Percentiles rank a stretch among this genome's conserved stretches.
Conservation (phyloP, 2,113 vertebrate species). For the Archocentrus centrarchus region DNA sequence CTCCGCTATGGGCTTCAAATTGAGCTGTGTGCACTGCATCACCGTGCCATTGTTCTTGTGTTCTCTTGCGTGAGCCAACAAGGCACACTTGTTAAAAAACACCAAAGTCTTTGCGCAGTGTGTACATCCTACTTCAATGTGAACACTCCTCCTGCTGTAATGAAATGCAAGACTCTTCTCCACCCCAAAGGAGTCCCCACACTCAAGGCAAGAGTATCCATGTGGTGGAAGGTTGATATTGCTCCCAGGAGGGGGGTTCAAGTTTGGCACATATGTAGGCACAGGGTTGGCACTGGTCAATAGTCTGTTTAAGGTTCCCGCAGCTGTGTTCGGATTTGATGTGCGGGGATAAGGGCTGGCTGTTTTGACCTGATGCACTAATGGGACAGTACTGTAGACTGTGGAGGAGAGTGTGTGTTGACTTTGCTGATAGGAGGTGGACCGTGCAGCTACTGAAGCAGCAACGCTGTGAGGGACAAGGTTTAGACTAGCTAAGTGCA, state of each 20-base stretch:
- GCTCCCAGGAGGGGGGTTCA: constrained; percentile 88
- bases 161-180: constrained; percentile 93
- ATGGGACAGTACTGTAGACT: constrained; percentile 85
- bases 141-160: constrained; percentile 90
- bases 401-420: constrained; percentile 82
- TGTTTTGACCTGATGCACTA: constrained; percentile 94
- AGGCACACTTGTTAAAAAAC: constrained; percentile 96
- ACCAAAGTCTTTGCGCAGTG: constrained; percentile 90
- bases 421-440: constrained; percentile 77
- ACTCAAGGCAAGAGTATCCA: constrained; percentile 94
- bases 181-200: constrained; percentile 93
- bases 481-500: constrained; percentile 97
- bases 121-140: constrained; percentile 93
- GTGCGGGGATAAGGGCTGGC: constrained; percentile 73
- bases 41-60: constrained; percentile 91
- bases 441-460: constrained; percentile 87
- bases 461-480: constrained; percentile 96
- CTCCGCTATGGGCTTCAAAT: constrained; percentile 90
- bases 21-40: constrained; percentile 97
- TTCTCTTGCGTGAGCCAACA: constrained; percentile 92
- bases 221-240: constrained; percentile 88
- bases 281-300: constrained; percentile 91
- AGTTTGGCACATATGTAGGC: constrained; percentile 91
- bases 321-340: constrained; percentile 70
- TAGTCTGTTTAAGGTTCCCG: constrained; percentile 89